Base-by-base conservation (phyloP, 2,888 invertebrate species). In the Belgica antarctica region DNA sequence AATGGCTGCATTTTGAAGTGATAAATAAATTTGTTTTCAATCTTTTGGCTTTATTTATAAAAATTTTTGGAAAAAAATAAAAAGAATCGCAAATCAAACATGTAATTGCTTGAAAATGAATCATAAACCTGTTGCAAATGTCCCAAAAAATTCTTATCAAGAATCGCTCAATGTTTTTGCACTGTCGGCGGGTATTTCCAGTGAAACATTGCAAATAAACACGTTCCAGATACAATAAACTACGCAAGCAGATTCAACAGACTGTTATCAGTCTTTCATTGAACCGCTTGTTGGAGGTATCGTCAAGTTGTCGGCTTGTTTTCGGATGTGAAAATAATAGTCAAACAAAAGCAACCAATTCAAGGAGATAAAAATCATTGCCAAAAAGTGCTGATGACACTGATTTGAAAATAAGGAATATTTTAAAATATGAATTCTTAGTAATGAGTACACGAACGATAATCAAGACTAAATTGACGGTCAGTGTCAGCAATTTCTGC, bases 261-360 rank as follows among this genome's bases (percentile, higher is more conserved):
- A 34, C 34, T 62, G 62, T 62, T 62, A 62, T 59, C 59, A 59
- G 59, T 59, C 22, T 7, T 7, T 17, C 22, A n/a, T 22, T 27
- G 59, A 62, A 62, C 34, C 19, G 62, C 28, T 34, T 62, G 62
- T 62, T 31, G 31, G n/a, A 59, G 59, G 12, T 10, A 59, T 59
- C 52, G 22, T 12, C 17, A 52, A 8, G 22, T 22, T 17, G 12
- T 52, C 22, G 17, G n/a, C 5, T 52, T 52, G 52, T 52, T 52
- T 4, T 41, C 41, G 41, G 41, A 41, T 41, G 41, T 41, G 41
- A n/a, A n/a, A 41, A 41, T 41, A 12, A 10, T 10, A n/a, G n/a
- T n/a, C n/a, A n/a, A n/a, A n/a, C n/a, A n/a, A n/a, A n/a, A n/a
- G n/a, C n/a, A n/a, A n/a, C n/a, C n/a, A n/a, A n/a, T n/a, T n/a